Percentiles rank a stretch among this genome's conserved stretches.
These are phyloP conservation scores for Drosophila rufa DNA, from an alignment of 1,140 invertebrate species.

Conservation along the genomic window DNA sequence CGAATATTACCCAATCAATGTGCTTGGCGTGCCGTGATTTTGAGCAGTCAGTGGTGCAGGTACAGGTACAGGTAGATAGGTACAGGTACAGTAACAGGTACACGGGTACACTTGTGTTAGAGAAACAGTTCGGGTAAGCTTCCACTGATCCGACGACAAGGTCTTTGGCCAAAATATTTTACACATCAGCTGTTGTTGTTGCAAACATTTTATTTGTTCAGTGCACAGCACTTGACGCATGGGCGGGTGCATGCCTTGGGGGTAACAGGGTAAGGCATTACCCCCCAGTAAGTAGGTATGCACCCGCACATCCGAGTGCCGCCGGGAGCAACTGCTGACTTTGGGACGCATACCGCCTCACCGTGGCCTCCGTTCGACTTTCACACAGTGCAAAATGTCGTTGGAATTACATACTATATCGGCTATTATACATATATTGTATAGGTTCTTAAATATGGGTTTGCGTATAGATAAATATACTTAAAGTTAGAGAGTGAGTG, in stretches of 20 bases:
- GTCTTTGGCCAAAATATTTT: constrained; percentile 84
- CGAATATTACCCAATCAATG: constrained; percentile 3
- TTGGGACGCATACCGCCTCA: constrained; percentile 80
- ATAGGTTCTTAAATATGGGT: constrained; percentile 29
- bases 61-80: constrained; percentile 25
- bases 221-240: constrained; percentile 2
- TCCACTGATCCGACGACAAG: constrained; percentile 9
- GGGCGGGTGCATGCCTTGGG: constrained; percentile 11
- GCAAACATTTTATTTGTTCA: constrained; percentile 4
- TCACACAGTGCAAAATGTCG: constrained; percentile 25
- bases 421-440: constrained; percentile 28
- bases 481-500: constrained; percentile 34
- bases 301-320: constrained; percentile 18
- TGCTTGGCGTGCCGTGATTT: constrained; percentile 20
- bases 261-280: neutral
- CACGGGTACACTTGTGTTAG: constrained; percentile 6
- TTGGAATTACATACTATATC: constrained; percentile 18
- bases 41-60: constrained; percentile 25
- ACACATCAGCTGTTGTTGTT: constrained; percentile 63
- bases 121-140: constrained; percentile 2
- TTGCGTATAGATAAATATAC: constrained; percentile 25
- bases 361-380: constrained; percentile 62
- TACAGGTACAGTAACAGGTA: constrained; percentile 9
- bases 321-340: constrained; percentile 58
- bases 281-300: neutral